Base-by-base conservation (phyloP, 2,797 vertebrate genomes). In the Typhlichthys subterraneus region DNA sequence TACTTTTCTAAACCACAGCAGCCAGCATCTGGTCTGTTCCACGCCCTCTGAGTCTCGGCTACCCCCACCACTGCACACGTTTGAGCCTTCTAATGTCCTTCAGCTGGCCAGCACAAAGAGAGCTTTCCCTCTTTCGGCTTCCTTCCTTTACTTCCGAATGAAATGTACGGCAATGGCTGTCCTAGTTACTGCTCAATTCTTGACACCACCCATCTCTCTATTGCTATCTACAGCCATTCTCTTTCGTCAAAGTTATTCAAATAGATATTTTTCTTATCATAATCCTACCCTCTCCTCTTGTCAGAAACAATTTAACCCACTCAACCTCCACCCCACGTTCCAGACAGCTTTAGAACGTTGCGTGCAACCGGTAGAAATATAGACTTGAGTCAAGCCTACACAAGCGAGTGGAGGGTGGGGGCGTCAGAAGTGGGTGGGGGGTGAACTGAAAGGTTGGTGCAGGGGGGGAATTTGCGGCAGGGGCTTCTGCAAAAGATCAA, bases 301-400 rank as follows among this genome's bases (percentile, higher is more conserved):
- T 13, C 29, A 13, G 12, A 23, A 48, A n/a, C 53, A 7, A 8
- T 59, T 53, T 2, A 72, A 69, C 69, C 60, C 2, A 23, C 51
- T 46, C 48, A 59, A 56, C 10, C 53, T 46, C 38, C 4, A 1
- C 55, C 14, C 66, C 57, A 59, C 53, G 7, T 59, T 59, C 57
- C 57, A 76, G 70, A 70, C 63, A 82, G 75, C 70, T 77, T 75
- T 69, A 57, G 59, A 65, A 67, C 6, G 10, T 91, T 87, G 90
- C 87, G 79, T 91, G 90, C 81, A 65, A 91, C 52, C 70, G 74
- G 70, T 69, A 84, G 78, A 74, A 74, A 87, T 80, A 74, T 87
- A 83, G 68, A 85, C 84, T 87, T 89, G 90, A 82, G 72, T 89
- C 86, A 89, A 84, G 86, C 83, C 85, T 81, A 85, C 84, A 89